These are phyloP conservation scores for Philereme vetulata DNA, from an alignment of 2,888 invertebrate species.

Conservation along the genomic window DNA sequence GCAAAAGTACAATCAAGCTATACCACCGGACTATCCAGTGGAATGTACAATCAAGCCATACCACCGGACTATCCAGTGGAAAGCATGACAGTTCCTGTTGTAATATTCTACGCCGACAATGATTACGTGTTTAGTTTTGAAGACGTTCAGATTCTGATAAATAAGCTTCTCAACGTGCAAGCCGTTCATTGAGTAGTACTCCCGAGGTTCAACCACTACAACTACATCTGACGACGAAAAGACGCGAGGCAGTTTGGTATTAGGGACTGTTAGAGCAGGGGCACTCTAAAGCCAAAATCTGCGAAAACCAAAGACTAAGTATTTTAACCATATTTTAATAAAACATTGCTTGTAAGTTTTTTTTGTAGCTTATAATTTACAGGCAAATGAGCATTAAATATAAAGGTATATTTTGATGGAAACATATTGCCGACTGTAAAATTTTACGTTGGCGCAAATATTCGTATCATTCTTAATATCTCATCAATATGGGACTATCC, in stretches of 20 bases:
- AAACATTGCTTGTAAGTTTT: too few species aligned
- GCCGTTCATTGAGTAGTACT: too few species aligned
- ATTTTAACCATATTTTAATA: too few species aligned
- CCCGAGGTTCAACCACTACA: too few species aligned
- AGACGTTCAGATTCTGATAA: conserved; percentile 6
- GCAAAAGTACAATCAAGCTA: background rate
- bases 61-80: conserved; percentile 9
- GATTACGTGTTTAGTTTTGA: conserved; percentile 3
- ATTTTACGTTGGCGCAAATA: conserved; percentile 19
- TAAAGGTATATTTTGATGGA: conserved; percentile 3
- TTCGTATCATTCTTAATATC: conserved; percentile 21
- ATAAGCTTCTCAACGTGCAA: too few species aligned
- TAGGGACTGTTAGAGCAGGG: too few species aligned
- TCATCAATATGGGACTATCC: conserved; percentile 13
- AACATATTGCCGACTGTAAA: conserved; percentile 17
- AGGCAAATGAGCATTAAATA: too few species aligned
- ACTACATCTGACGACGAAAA: too few species aligned
- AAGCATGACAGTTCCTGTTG: background rate
- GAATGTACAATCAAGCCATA: background rate
- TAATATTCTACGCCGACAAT: conserved; percentile 14
- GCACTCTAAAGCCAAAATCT: too few species aligned
- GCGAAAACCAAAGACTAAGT: too few species aligned
- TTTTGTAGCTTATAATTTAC: too few species aligned
- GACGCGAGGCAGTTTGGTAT: too few species aligned
- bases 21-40: conserved; percentile 7